phyloP scores from a whole-genome alignment of 2,113 vertebrate species.

The Tangachromis dhanisi region DNA sequence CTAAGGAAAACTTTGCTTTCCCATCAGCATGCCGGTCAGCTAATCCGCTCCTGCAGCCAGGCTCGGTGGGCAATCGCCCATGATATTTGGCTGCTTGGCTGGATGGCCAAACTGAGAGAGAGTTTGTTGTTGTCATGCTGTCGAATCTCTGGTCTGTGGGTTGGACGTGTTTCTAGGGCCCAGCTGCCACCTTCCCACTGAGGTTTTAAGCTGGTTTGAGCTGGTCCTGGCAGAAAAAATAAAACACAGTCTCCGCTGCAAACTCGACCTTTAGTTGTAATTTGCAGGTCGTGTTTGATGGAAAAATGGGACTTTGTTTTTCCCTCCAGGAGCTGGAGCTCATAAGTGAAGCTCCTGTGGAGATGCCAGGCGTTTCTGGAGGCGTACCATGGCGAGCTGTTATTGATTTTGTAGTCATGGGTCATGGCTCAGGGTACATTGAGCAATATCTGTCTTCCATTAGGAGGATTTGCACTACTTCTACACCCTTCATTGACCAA shows the following conservation, averaged over 20 bases:
- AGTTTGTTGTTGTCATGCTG: constrained; percentile 19
- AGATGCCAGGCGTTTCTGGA: neutral
- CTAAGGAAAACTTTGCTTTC: constrained; percentile 36
- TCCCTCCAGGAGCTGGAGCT: neutral
- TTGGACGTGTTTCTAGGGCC: neutral
- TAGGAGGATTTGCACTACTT: constrained; percentile 33
- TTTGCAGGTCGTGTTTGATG: neutral
- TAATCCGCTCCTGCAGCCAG: constrained; percentile 21
- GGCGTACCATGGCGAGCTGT: neutral
- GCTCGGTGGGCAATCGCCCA: constrained; percentile 11
- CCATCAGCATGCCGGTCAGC: constrained; percentile 51
- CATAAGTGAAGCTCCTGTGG: neutral
- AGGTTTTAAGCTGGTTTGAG: constrained; percentile 47
- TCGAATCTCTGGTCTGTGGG: neutral
- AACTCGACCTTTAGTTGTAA: neutral
- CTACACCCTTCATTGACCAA: constrained; percentile 68
- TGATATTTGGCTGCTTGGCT: constrained; percentile 22
- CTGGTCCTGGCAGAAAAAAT: constrained; percentile 32
- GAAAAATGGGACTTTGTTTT: neutral
- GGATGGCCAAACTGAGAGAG: constrained; percentile 20
- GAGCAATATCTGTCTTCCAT: constrained; percentile 63
- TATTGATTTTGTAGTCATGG: constrained; percentile 43
- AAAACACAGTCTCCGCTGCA: neutral
- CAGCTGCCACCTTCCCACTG: constrained; percentile 67
- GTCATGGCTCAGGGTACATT: constrained; percentile 57